phyloP scores from a whole-genome alignment of 2,797 vertebrate species.

The Synaphobranchus kaupii region DNA sequence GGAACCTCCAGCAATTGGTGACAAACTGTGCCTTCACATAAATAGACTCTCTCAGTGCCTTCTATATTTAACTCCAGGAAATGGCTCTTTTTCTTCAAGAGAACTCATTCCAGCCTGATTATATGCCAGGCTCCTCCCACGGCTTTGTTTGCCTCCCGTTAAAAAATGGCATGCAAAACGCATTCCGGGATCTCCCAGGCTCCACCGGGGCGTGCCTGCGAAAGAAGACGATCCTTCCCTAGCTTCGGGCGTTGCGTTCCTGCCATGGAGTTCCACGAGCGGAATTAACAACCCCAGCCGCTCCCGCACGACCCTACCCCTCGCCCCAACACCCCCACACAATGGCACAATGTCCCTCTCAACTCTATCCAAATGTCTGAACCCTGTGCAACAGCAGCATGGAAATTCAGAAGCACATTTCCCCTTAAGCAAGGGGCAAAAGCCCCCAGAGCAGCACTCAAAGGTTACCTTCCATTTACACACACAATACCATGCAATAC shows the following conservation, averaged over 20 bases:
- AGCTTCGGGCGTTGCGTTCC: neutral
- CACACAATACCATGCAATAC: neutral
- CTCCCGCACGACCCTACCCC: neutral
- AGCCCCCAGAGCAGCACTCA: neutral
- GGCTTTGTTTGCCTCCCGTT: neutral
- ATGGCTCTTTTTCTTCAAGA: conserved; percentile 10
- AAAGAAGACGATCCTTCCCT: neutral
- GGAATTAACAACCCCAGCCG: neutral
- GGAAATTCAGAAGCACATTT: neutral
- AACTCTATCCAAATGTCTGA: neutral
- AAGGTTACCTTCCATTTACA: too few species aligned
- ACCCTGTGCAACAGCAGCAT: neutral
- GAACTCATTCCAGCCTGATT: conserved; percentile 6
- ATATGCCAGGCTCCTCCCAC: neutral
- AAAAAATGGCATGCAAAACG: neutral
- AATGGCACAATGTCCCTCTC: neutral
- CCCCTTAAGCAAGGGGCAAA: neutral
- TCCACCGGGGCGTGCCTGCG: neutral
- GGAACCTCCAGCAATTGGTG: neutral
- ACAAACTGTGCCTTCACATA: neutral
- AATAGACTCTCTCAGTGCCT: neutral
- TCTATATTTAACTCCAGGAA: conserved; percentile 19
- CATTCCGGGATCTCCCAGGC: neutral
- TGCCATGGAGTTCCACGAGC: neutral
- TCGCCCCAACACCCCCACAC: neutral